Evolutionary conservation across 2,113 vertebrate genomes (phyloP).

Genomic region (Zosterops hypoxanthus): DNA sequence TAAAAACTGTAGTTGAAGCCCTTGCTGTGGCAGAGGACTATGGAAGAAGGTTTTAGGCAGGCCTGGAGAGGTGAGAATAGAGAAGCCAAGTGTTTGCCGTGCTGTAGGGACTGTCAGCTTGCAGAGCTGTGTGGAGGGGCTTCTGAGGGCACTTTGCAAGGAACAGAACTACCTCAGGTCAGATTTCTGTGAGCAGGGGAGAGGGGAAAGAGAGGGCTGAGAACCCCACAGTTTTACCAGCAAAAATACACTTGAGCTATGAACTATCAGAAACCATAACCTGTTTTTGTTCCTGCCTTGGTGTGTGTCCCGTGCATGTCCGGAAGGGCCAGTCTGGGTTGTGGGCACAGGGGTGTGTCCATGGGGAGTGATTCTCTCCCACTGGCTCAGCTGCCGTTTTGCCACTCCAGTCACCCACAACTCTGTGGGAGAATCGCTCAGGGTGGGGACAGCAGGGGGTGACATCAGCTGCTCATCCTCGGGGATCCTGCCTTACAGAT

Average conservation of each 20-base stretch:
- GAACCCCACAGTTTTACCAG: neutral
- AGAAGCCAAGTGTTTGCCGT: neutral
- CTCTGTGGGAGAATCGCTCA: neutral
- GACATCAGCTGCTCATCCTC: neutral
- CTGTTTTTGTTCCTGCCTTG: neutral
- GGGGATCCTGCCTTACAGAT: neutral
- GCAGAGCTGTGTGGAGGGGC: accelerated
- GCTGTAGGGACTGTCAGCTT: neutral
- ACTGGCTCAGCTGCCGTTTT: neutral
- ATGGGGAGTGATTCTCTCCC: neutral
- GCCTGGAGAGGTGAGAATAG: neutral
- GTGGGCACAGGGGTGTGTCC: neutral
- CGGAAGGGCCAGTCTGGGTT: neutral
- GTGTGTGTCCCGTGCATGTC: neutral
- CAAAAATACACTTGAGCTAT: neutral
- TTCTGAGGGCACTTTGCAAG: neutral
- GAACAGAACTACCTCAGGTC: neutral
- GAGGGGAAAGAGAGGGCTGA: neutral
- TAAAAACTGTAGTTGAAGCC: neutral
- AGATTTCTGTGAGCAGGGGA: neutral
- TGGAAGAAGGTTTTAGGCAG: neutral
- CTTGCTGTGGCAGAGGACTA: neutral
- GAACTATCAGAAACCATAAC: neutral
- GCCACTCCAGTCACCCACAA: neutral
- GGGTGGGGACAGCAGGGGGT: neutral